These are phyloP conservation scores for Tokudaia tokunoshimensis DNA, from an alignment of 2,797 vertebrate species.

Conservation along the genomic window DNA sequence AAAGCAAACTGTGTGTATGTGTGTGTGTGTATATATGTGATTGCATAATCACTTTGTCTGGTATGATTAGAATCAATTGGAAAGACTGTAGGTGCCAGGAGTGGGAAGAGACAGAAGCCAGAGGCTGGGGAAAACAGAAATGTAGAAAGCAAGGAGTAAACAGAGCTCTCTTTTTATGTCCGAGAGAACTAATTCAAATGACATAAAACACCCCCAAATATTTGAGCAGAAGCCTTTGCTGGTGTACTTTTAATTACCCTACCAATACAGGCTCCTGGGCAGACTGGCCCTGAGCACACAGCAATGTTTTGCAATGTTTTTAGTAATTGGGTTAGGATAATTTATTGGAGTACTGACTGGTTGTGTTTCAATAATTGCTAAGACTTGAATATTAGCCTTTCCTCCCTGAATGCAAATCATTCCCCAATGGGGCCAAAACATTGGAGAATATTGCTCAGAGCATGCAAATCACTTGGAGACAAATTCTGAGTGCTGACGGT, in stretches of 20 bases:
- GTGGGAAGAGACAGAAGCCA: background rate
- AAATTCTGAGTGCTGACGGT: constrained; percentile 56
- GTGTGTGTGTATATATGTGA: background rate
- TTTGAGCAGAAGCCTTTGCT: constrained; percentile 57
- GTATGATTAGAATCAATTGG: background rate
- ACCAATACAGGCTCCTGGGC: constrained; percentile 75
- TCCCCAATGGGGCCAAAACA: constrained; percentile 73
- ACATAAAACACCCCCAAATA: constrained; percentile 72
- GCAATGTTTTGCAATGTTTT: constrained; percentile 76
- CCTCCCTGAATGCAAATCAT: constrained; percentile 81
- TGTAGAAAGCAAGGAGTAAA: background rate
- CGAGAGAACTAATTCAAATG: constrained; percentile 60
- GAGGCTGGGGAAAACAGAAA: background rate
- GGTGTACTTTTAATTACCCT: constrained; percentile 73
- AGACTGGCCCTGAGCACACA: constrained; percentile 71
- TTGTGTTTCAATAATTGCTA: constrained; percentile 77
- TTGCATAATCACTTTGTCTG: background rate
- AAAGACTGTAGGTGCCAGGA: background rate
- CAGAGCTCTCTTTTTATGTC: background rate
- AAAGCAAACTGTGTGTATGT: background rate
- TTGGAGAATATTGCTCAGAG: constrained; percentile 72
- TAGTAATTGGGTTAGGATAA: constrained; percentile 80
- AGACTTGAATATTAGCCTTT: constrained; percentile 76
- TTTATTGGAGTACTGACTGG: constrained; percentile 72
- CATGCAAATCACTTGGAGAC: constrained; percentile 72